Conservation (phyloP, 2,113 vertebrate species). For the Phyllostomus hastatus region DNA sequence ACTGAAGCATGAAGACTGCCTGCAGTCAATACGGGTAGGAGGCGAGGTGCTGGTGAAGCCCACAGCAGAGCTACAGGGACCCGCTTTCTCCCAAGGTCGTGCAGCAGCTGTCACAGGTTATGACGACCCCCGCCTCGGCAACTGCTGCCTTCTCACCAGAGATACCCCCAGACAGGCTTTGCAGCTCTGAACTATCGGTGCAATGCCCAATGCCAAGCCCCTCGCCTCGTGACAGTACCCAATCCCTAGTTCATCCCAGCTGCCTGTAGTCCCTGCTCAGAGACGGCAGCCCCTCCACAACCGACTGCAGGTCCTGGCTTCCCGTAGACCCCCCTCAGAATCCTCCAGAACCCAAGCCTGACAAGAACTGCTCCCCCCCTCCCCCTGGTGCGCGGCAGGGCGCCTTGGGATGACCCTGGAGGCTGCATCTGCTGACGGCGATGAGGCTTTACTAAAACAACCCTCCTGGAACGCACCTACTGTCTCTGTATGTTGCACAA, state of each 20-base stretch:
- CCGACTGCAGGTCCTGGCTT: background rate
- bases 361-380: background rate
- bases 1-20: background rate
- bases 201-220: background rate
- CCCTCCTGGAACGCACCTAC: background rate
- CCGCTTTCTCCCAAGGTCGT: background rate
- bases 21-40: background rate
- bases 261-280: background rate
- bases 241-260: background rate
- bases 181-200: background rate
- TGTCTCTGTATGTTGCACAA: background rate
- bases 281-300: background rate
- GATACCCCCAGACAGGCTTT: background rate
- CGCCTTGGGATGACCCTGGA: background rate
- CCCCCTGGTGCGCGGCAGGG: fast-evolving
- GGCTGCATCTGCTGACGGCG: too few species aligned
- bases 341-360: background rate
- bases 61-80: background rate
- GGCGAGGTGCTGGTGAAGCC: background rate
- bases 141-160: background rate
- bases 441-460: background rate
- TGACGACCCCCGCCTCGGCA: fast-evolving
- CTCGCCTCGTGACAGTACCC: background rate
- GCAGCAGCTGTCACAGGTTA: background rate
- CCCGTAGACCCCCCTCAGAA: background rate